phyloP scores from a whole-genome alignment of 2,888 invertebrate genomes.

The Andrena camellia region DNA sequence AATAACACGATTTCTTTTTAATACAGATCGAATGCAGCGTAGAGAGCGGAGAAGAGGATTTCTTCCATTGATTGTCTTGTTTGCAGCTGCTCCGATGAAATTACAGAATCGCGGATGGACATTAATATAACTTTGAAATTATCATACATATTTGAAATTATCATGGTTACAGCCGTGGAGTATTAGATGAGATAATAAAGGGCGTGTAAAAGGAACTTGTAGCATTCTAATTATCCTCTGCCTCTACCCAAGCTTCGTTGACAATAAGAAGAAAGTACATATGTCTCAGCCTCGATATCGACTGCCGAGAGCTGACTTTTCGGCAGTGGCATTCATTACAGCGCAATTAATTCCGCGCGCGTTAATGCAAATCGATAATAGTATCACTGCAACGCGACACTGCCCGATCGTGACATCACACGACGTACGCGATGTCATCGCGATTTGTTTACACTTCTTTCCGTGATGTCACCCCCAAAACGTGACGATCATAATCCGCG shows the following conservation, averaged over 20 bases:
- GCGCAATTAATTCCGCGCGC: constrained; percentile 34
- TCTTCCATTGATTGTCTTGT: background rate
- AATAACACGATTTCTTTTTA: background rate
- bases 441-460: constrained; percentile 58
- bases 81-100: background rate
- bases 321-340: background rate
- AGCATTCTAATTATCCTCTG: background rate
- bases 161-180: background rate
- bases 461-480: constrained; percentile 60
- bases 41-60: background rate
- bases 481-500: constrained; percentile 47
- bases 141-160: too few species aligned
- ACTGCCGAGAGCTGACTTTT: background rate
- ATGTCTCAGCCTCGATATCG: background rate
- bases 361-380: constrained; percentile 42
- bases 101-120: background rate
- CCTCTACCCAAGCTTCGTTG: background rate
- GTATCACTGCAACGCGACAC: constrained; percentile 32
- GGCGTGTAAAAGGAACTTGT: background rate
- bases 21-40: background rate
- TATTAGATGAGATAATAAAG: background rate
- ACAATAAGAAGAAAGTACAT: background rate
- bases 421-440: constrained; percentile 44
- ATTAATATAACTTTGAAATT: too few species aligned
- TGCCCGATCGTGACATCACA: constrained; percentile 43